Conservation (phyloP, 1,140 invertebrate genomes). For the Cataglyphis hispanica region DNA sequence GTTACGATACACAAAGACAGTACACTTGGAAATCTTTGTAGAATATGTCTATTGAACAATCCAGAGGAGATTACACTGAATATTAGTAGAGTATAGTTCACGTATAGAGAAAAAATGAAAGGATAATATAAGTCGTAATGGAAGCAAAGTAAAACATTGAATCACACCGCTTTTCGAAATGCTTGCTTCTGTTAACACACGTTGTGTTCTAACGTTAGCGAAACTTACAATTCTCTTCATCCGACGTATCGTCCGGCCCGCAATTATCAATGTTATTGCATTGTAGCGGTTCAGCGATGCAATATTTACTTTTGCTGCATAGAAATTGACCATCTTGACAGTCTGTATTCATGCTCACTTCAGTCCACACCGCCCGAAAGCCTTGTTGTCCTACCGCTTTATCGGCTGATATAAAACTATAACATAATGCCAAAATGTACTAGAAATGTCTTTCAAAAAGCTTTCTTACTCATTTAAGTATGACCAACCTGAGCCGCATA, state of each 20-base stretch:
- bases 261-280: conserved; percentile 94
- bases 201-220: conserved; percentile 67
- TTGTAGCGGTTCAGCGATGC: conserved; percentile 92
- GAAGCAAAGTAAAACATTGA: conserved; percentile 64
- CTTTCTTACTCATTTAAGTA: not conserved
- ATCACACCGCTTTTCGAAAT: conserved; percentile 61
- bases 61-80: conserved; percentile 64
- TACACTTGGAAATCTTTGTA: conserved; percentile 64
- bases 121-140: conserved; percentile 23
- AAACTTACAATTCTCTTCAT: conserved; percentile 94
- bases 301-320: conserved; percentile 91
- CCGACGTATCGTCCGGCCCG: conserved; percentile 92
- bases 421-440: conserved; percentile 21
- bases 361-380: conserved; percentile 96
- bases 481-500: conserved; percentile 91
- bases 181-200: conserved; percentile 29
- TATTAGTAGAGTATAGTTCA: conserved; percentile 68
- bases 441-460: not conserved
- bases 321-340: conserved; percentile 88
- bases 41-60: conserved; percentile 69
- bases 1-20: conserved; percentile 71
- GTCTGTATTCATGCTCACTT: conserved; percentile 89
- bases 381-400: conserved; percentile 93
- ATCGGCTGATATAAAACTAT: conserved; percentile 93
- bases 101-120: conserved; percentile 61